A percentile compares a stretch with the other conserved stretches of the same genome.
Conservation (phyloP, 2,888 invertebrate genomes). For the Sesamia inferens region DNA sequence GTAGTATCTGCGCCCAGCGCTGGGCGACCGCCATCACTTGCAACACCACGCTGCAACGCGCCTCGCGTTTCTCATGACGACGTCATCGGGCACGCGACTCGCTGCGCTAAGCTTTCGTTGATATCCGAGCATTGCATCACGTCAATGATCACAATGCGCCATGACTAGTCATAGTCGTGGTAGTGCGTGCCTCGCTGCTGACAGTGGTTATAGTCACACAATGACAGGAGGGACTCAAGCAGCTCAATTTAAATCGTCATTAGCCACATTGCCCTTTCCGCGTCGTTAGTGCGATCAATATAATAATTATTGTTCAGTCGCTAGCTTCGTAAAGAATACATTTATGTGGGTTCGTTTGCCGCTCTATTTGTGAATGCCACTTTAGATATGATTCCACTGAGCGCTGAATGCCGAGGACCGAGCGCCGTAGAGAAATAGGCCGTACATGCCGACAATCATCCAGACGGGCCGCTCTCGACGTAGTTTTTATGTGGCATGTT, state of each 20-base stretch:
- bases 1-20: not conserved
- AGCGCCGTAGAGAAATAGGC: slow-evolving; percentile 58
- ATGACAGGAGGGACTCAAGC: not conserved
- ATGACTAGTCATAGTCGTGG: not conserved
- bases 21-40: slow-evolving; percentile 13
- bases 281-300: slow-evolving; percentile 34
- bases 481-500: slow-evolving; percentile 71
- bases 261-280: slow-evolving; percentile 12
- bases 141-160: slow-evolving; percentile 32
- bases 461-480: slow-evolving; percentile 60
- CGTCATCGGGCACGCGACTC: slow-evolving; percentile 32
- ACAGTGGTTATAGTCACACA: not conserved
- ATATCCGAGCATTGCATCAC: slow-evolving; percentile 39
- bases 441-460: slow-evolving; percentile 50
- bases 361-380: slow-evolving; percentile 56
- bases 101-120: slow-evolving; percentile 53
- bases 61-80: slow-evolving; percentile 22
- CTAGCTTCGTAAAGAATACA: slow-evolving; percentile 25
- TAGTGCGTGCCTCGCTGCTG: not conserved
- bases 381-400: slow-evolving; percentile 49
- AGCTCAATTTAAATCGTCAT: slow-evolving; percentile 12
- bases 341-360: slow-evolving; percentile 23
- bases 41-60: slow-evolving; percentile 1
- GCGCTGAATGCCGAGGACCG: slow-evolving; percentile 49
- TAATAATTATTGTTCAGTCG: slow-evolving; percentile 30